A percentile compares a stretch with the other conserved stretches of the same genome.
Evolutionary conservation across 2,113 vertebrate genomes (phyloP).

Genomic region (Menura novaehollandiae): DNA sequence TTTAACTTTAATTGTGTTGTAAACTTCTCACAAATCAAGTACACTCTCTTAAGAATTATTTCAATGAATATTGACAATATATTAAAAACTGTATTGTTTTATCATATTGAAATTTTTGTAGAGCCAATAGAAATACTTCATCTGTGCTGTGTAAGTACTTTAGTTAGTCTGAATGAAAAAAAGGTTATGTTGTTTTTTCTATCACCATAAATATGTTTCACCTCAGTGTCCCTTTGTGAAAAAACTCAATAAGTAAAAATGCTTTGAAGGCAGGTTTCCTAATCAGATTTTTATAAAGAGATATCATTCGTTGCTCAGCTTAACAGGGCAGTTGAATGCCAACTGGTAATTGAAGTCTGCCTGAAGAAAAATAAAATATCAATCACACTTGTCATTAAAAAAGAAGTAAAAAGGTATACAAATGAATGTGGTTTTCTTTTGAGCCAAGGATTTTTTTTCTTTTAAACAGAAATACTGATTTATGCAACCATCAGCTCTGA

Average conservation of each 20-base stretch:
- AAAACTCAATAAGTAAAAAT: conserved; percentile 27
- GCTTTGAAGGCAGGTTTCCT: conserved; percentile 38
- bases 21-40: neutral
- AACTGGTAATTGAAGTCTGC: conserved; percentile 42
- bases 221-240: neutral
- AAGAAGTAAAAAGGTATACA: conserved; percentile 41
- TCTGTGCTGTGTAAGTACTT: neutral
- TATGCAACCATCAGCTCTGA: conserved; percentile 70
- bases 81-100: neutral
- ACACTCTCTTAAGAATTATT: neutral
- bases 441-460: neutral
- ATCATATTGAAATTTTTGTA: neutral
- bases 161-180: neutral
- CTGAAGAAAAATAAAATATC: conserved; percentile 53
- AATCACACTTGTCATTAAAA: conserved; percentile 55
- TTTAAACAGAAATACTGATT: conserved; percentile 69
- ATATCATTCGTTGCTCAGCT: conserved; percentile 10
- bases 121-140: neutral
- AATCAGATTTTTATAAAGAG: conserved; percentile 55
- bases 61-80: neutral
- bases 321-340: conserved; percentile 43
- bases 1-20: neutral
- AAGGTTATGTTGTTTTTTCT: neutral
- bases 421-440: conserved; percentile 58
- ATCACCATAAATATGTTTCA: neutral